Conservation (phyloP, 2,113 vertebrate species). For the Tachycineta bicolor region DNA sequence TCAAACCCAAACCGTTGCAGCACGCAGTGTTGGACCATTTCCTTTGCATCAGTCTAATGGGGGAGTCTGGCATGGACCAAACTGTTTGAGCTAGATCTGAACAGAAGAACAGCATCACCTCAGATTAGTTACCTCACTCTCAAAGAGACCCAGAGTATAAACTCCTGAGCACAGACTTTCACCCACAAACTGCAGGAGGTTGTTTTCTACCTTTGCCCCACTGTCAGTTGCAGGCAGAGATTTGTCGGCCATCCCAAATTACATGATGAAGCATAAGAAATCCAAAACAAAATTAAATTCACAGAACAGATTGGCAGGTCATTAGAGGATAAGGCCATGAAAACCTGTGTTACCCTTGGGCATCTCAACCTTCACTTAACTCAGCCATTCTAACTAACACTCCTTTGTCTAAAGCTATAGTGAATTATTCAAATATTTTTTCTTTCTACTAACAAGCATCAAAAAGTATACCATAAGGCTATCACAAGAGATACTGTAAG, state of each 20-base stretch:
- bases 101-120: background rate
- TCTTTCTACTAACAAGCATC: background rate
- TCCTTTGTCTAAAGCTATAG: background rate
- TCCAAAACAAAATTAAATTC: background rate
- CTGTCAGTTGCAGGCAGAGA: background rate
- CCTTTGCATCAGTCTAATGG: background rate
- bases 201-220: background rate
- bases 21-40: accelerated
- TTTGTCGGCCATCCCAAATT: background rate
- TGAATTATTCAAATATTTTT: background rate
- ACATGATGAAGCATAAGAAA: background rate
- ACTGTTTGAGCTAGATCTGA: background rate
- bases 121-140: accelerated
- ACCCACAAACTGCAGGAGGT: background rate
- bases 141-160: background rate
- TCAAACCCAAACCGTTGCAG: background rate
- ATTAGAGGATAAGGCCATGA: background rate
- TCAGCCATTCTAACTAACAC: background rate
- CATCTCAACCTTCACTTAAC: background rate
- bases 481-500: background rate
- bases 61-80: background rate
- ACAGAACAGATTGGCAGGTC: background rate
- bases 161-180: background rate
- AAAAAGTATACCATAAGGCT: background rate
- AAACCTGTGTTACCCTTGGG: background rate